Evolutionary conservation across 2,888 invertebrate species (phyloP).

Genomic region (Petrolisthes cinctipes): DNA sequence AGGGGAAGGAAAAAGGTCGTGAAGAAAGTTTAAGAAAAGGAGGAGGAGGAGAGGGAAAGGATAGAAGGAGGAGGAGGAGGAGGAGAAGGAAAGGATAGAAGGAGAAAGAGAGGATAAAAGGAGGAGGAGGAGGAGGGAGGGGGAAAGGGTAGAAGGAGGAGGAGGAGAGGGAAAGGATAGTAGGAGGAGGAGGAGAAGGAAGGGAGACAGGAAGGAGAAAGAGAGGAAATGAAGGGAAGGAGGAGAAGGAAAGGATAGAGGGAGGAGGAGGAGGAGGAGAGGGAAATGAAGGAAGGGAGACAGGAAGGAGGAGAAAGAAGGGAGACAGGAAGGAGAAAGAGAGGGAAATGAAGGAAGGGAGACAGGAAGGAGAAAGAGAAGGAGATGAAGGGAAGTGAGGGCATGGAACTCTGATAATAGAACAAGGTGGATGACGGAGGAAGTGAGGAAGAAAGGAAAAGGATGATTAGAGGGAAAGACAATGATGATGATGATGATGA

Average conservation of each 20-base stretch:
- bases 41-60: too few relatives aligned
- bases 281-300: background rate
- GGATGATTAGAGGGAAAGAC: background rate
- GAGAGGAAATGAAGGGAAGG: background rate
- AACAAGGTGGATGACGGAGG: conserved; percentile 6
- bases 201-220: background rate
- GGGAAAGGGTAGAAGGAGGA: too few relatives aligned
- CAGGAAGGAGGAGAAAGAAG: background rate
- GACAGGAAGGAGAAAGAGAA: background rate
- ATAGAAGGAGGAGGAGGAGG: too few relatives aligned
- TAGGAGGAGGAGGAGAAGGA: background rate
- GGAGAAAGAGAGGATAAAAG: too few relatives aligned
- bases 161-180: background rate
- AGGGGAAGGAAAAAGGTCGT: too few relatives aligned
- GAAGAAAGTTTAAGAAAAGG: too few relatives aligned
- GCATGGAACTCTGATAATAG: background rate
- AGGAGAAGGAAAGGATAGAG: background rate
- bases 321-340: background rate
- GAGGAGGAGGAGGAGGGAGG: too few relatives aligned
- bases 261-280: background rate
- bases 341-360: too few relatives aligned
- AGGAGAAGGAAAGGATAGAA: too few relatives aligned
- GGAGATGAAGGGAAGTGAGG: background rate
- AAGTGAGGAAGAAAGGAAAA: background rate
- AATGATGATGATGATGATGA: background rate